Base-by-base conservation (phyloP, 1,140 invertebrate genomes). In the Rhynchophorus ferrugineus region DNA sequence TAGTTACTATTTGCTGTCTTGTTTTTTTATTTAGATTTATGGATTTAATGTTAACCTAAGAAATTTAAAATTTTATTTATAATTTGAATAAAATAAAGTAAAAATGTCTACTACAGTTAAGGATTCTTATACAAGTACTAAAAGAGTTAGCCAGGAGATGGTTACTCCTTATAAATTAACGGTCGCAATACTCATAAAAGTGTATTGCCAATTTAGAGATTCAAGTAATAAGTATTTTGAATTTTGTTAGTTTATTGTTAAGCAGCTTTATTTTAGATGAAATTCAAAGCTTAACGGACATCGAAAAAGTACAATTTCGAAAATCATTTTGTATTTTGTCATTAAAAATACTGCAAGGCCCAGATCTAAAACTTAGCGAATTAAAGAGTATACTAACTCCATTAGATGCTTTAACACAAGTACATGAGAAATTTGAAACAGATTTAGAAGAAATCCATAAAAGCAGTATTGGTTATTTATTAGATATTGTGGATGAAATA, bases 311-410 rank as follows among this genome's bases (percentile, higher is more conserved):
- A 62, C 49, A 52, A 59, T 55, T 61, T 34, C 38, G 57, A 13
- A 69, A 77, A 41, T 74, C 78, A 59, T 83, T 83, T 62, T 81
- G 78, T 59, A 75, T 82, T 62, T 66, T 79, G 0, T 69, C 79
- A 5, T 63, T 82, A 29, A 81, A 82, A 60, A 61, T 83, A 8
- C 77, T 82, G 56, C 80, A 83, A 68, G 78, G 79, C 66, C 77
- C 82, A 33, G 84, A 88, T 68, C 73, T 87, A 69, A 73, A 76
- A 17, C 71, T 84, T 39, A 69, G 68, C 21, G 73, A 79, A 20
- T 62, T 85, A 1, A 66, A 76, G 44, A 67, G 69, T 17, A 54
- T 84, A 38, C 65, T 83, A 7, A 73, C 73, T 19, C 73, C 75
- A 5, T 73, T 78, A 50, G 78, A 77, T 59, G 61, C 71, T 24